Conservation (phyloP, 2,888 invertebrate genomes). For the Lithophane semibrunnea region DNA sequence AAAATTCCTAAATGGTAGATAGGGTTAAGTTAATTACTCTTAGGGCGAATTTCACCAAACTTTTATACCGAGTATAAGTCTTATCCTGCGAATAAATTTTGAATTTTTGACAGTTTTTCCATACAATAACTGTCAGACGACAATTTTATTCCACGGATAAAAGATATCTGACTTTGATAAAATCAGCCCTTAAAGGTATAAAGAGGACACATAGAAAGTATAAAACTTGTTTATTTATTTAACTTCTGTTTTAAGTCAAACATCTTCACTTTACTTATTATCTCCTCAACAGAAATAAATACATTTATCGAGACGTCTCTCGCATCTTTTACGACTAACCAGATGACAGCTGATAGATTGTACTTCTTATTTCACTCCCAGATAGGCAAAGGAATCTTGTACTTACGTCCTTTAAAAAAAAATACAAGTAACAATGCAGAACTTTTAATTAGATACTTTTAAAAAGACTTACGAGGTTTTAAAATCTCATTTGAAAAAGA, state of each 20-base stretch:
- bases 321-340: conserved; percentile 35
- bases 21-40: not conserved
- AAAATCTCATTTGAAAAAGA: conserved; percentile 19
- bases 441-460: conserved; percentile 45
- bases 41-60: no score
- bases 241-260: not conserved
- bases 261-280: conserved; percentile 24
- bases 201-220: not conserved
- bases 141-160: no score
- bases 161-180: no score
- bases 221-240: conserved; percentile 2
- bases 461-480: not conserved
- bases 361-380: conserved; percentile 45
- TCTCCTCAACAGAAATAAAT: conserved; percentile 42
- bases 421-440: conserved; percentile 39
- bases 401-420: conserved; percentile 43
- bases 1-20: not conserved
- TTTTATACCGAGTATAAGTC: no score
- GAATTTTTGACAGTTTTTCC: no score
- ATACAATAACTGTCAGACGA: no score
- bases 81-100: no score
- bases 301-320: conserved; percentile 42
- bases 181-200: not conserved
- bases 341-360: conserved; percentile 56
- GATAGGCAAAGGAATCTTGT: conserved; percentile 53